Evolutionary conservation across 2,888 invertebrate genomes (phyloP), one percentile per base, ranked within the genome.

Genomic region (Heliothis peltigera): DNA sequence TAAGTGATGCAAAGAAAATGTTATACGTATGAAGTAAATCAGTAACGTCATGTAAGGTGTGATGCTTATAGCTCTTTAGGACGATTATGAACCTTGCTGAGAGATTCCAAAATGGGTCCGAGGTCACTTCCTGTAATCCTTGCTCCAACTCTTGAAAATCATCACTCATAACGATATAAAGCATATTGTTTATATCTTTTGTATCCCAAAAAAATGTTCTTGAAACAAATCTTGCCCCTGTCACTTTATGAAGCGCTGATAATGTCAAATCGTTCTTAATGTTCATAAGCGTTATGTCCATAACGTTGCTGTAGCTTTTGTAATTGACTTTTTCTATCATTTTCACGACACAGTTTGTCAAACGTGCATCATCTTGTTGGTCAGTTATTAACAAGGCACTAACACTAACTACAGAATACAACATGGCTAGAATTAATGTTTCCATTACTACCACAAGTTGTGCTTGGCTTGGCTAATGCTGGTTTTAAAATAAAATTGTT

Each of bases 41-140:
- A 3, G 75, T 71, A 17, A 89, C 28, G 1, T 75, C 46, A 7
- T 55, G 5, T 58, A 84, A 49, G 21, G 70, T 47, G 51, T 70
- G 12, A 10, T 68, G 48, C 21, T 18, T n/a, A 21, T 83, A 18
- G 44, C 73, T 49, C 32, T 84, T 56, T 5, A 87, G 28, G 1
- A 83, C 57, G 21, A 89, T 81, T 35, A 89, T 77, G 48, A 88
- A 87, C 46, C 70, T 80, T n/a, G 81, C 83, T 42, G 43, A 52
- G 18, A 86, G 84, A 61, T 84, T 85, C 84, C 87, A 89, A 44
- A 78, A 82, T 15, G 15, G 39, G 47, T 86, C 85, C 5, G 68
- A 56, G 62, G 63, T 76, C 4, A 78, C 55, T 32, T 64, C 35
- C 10, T 65, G 47, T 15, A 89, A 59, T 1, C 77, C 82, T 2